Evolutionary conservation across 92 coral and sea anemone genomes (phyloP).

Genomic region (Phymanthus crucifer): DNA sequence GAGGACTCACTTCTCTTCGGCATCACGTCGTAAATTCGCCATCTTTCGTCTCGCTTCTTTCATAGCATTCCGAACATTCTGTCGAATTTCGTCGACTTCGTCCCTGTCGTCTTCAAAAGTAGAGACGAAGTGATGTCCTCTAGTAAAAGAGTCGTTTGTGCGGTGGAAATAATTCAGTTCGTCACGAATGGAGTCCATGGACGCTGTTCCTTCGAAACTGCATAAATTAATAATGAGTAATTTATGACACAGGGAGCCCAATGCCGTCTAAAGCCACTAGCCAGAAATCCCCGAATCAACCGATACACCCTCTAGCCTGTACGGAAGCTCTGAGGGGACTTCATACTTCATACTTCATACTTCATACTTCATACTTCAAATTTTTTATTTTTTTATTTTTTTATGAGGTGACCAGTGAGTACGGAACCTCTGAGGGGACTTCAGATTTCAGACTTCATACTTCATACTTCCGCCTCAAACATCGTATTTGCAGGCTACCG

Average conservation of each 20-base stretch:
- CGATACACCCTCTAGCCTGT: too few species aligned
- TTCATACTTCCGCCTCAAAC: too few species aligned
- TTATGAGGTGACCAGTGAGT: too few species aligned
- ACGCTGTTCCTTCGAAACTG: slow-evolving; percentile 50
- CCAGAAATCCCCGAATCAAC: too few species aligned
- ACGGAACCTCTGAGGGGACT: too few species aligned
- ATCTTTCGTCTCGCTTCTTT: slow-evolving; percentile 92
- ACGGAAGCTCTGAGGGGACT: too few species aligned
- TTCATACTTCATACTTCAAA: too few species aligned
- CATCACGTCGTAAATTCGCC: slow-evolving; percentile 81
- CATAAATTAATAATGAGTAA: slow-evolving; percentile 39
- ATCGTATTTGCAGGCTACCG: too few species aligned
- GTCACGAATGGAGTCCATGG: slow-evolving; percentile 94
- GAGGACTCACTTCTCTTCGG: slow-evolving; percentile 85
- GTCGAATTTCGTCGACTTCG: slow-evolving; percentile 79
- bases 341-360: too few species aligned
- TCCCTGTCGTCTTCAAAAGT: slow-evolving; percentile 57
- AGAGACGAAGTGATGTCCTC: slow-evolving; percentile 46
- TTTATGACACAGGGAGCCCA: slow-evolving; percentile 24
- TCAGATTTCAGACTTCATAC: too few species aligned
- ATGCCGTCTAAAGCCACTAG: neutral
- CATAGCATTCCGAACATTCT: slow-evolving; percentile 86
- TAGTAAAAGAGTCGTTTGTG: slow-evolving; percentile 37
- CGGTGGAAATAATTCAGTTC: slow-evolving; percentile 70
- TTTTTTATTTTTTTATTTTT: too few species aligned